Conservation (phyloP, 2,888 invertebrate genomes). For the Spodoptera picta region DNA sequence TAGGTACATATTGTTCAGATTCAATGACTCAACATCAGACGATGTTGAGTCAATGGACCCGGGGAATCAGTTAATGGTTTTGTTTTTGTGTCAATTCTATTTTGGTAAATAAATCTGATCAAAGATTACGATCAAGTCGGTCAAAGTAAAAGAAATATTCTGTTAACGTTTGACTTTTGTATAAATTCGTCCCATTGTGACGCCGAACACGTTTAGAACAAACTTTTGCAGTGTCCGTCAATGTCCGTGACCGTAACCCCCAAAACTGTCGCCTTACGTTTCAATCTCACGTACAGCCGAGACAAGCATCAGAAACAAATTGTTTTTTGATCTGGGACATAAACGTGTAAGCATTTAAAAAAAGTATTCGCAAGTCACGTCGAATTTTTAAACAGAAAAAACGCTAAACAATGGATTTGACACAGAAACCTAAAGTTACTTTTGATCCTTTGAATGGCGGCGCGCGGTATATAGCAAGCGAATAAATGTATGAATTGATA, state of each 20-base stretch:
- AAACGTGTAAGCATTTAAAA: constrained; percentile 77
- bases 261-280: constrained; percentile 68
- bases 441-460: constrained; percentile 56
- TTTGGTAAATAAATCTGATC: constrained; percentile 50
- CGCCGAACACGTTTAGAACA: constrained; percentile 67
- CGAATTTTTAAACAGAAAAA: constrained; percentile 69
- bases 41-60: too few relatives aligned
- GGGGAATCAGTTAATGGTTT: constrained; percentile 18
- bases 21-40: constrained; percentile 20
- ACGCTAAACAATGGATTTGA: constrained; percentile 74
- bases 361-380: constrained; percentile 63
- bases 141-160: constrained; percentile 66
- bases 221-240: constrained; percentile 70
- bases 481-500: constrained; percentile 28
- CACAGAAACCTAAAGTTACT: constrained; percentile 71
- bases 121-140: constrained; percentile 66
- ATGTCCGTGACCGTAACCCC: constrained; percentile 77
- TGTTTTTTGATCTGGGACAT: constrained; percentile 81
- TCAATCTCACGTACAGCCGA: constrained; percentile 76
- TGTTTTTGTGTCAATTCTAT: constrained; percentile 39
- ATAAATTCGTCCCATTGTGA: constrained; percentile 67
- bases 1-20: constrained; percentile 13
- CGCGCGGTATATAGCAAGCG: constrained; percentile 23
- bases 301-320: constrained; percentile 82
- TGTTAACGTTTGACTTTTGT: constrained; percentile 59